Conservation (phyloP, 2,113 vertebrate species). For the Cochlearius cochlearius region DNA sequence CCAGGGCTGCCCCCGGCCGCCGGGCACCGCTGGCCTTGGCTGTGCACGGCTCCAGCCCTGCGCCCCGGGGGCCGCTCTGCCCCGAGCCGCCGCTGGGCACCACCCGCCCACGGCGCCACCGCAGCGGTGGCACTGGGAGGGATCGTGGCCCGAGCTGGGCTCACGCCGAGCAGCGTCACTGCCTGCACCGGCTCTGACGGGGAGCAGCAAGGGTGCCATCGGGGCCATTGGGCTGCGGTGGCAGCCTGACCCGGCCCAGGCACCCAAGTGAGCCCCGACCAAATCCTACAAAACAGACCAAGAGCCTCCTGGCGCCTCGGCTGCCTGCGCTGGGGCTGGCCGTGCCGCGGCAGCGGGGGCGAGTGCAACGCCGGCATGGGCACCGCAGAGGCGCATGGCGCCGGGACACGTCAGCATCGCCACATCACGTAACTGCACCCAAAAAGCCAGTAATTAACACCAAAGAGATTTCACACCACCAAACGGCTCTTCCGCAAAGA, state of each 20-base stretch:
- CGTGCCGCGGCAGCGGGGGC: accelerated
- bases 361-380: accelerated
- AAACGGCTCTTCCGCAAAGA: neutral
- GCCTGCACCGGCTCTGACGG: neutral
- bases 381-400: accelerated
- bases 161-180: neutral
- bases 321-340: accelerated
- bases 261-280: neutral
- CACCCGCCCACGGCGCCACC: neutral
- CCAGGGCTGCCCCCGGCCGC: accelerated
- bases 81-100: accelerated
- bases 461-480: neutral
- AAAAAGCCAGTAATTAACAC: neutral
- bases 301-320: neutral
- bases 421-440: neutral
- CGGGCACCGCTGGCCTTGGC: accelerated
- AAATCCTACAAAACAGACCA: neutral
- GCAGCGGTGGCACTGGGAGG: neutral
- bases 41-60: neutral
- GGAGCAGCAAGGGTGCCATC: neutral
- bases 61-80: neutral
- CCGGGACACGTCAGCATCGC: accelerated
- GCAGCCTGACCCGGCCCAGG: neutral
- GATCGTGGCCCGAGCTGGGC: neutral
- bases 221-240: too few species aligned